Evolutionary conservation across 2,797 vertebrate genomes (phyloP).

Genomic region (Coilia nasus): DNA sequence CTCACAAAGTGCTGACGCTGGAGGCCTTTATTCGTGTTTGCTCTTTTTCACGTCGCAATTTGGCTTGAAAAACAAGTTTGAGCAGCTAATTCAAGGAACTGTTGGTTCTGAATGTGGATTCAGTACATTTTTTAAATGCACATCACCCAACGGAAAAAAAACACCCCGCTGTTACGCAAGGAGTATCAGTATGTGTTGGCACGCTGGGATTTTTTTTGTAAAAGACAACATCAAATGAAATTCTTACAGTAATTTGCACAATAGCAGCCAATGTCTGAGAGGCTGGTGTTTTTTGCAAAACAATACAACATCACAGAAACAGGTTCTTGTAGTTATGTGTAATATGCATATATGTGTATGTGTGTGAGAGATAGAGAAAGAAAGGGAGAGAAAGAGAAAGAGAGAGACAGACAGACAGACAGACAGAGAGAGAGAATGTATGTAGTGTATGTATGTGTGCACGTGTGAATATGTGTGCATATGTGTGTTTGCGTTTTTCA

Average conservation of each 20-base stretch:
- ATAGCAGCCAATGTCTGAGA: background rate
- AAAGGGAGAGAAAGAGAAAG: no score
- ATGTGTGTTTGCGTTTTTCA: background rate
- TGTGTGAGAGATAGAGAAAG: background rate
- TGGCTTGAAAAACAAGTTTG: slow-evolving; percentile 57
- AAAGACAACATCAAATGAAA: slow-evolving; percentile 12
- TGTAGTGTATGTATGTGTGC: background rate
- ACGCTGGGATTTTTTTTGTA: slow-evolving; percentile 41
- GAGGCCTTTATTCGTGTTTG: slow-evolving; percentile 41
- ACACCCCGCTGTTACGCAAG: slow-evolving; percentile 39
- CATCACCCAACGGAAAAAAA: slow-evolving; percentile 41
- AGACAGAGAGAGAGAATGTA: no score
- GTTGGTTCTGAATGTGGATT: slow-evolving; percentile 45
- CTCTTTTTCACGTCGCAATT: slow-evolving; percentile 34
- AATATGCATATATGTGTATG: background rate
- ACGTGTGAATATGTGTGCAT: background rate
- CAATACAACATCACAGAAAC: slow-evolving; percentile 42
- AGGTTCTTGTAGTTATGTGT: slow-evolving; percentile 45
- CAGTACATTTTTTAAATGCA: slow-evolving; percentile 50
- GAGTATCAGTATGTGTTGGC: slow-evolving; percentile 35
- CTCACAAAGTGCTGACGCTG: slow-evolving; percentile 25
- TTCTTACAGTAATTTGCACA: background rate
- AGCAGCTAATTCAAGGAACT: slow-evolving; percentile 52
- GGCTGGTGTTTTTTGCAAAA: slow-evolving; percentile 34
- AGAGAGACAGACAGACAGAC: no score